phyloP scores from a whole-genome alignment of 2,888 invertebrate species.

The Pristionchus maxplancki region DNA sequence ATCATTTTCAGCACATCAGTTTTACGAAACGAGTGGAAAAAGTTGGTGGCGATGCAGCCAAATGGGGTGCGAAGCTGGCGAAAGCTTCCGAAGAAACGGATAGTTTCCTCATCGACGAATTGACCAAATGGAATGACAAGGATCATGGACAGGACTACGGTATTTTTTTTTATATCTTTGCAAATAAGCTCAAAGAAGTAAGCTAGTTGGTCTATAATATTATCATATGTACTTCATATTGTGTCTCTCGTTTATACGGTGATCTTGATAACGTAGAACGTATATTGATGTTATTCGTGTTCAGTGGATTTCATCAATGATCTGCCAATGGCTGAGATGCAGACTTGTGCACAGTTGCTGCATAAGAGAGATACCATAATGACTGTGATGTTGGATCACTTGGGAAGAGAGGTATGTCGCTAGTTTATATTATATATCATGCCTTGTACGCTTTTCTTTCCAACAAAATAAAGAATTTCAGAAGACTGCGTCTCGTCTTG shows the following conservation, averaged over 20 bases:
- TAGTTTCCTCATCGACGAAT: slow-evolving; percentile 88
- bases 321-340: slow-evolving; percentile 83
- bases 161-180: slow-evolving; percentile 83
- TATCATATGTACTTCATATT: too few relatives aligned
- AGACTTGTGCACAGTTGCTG: slow-evolving; percentile 88
- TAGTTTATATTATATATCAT: too few relatives aligned
- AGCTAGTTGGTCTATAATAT: too few relatives aligned
- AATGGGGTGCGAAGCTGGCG: slow-evolving; percentile 53
- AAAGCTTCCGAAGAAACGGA: slow-evolving; percentile 82
- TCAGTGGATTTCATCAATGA: slow-evolving; percentile 85
- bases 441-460: background rate
- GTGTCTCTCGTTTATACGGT: background rate
- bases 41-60: slow-evolving; percentile 88
- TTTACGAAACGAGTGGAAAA: slow-evolving; percentile 90
- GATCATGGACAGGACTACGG: slow-evolving; percentile 85
- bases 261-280: too few relatives aligned
- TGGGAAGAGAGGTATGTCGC: slow-evolving; percentile 84
- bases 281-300: slow-evolving; percentile 53
- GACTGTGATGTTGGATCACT: slow-evolving; percentile 84
- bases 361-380: slow-evolving; percentile 80
- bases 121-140: slow-evolving; percentile 91
- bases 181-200: too few relatives aligned
- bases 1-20: slow-evolving; percentile 59
- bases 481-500: slow-evolving; percentile 56
- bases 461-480: background rate